Evolutionary conservation across 35 echinoderm and acorn worm genomes (phyloP).

Genomic region (Lytechinus pictus): DNA sequence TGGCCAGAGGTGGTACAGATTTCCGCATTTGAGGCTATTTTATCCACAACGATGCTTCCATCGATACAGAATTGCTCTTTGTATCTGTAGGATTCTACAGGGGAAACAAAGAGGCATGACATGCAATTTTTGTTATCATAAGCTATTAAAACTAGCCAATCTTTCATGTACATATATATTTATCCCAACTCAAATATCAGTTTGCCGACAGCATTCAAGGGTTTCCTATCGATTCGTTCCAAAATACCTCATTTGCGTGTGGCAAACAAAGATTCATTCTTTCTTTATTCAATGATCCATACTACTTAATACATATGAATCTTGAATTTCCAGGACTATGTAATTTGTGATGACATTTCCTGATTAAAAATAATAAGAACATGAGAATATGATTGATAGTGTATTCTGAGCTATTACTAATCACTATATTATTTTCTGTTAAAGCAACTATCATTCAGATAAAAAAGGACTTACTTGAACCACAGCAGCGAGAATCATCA

Average conservation of each 20-base stretch:
- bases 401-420: not conserved
- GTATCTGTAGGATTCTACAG: not conserved
- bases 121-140: too few species aligned
- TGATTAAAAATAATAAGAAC: not conserved
- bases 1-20: not conserved
- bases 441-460: too few species aligned
- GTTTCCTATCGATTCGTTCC: too few species aligned
- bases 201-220: too few species aligned
- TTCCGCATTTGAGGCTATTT: not conserved
- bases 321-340: not conserved
- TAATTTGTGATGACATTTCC: not conserved
- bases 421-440: too few species aligned
- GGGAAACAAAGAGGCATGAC: not conserved
- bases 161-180: too few species aligned
- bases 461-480: not conserved
- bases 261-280: too few species aligned
- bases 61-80: not conserved
- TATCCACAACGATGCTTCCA: not conserved
- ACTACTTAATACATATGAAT: not conserved
- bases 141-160: too few species aligned
- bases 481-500: not conserved
- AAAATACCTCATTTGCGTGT: too few species aligned
- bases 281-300: not conserved
- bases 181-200: too few species aligned
- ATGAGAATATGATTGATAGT: not conserved